Conservation (phyloP, 2,113 vertebrate genomes). For the Cynopterus brachyotis region DNA sequence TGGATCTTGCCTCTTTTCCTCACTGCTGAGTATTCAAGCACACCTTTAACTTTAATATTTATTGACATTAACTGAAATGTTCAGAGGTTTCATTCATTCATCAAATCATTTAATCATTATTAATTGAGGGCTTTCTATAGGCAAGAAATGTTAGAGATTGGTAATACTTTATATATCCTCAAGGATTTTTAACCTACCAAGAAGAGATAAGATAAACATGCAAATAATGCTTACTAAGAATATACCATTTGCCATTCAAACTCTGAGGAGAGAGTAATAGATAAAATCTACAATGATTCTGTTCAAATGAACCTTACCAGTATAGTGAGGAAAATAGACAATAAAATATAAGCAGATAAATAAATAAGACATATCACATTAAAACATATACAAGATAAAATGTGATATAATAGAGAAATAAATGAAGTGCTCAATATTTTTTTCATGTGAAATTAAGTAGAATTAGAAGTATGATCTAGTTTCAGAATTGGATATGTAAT, state of each 20-base stretch:
- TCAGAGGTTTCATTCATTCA: slow-evolving; percentile 30
- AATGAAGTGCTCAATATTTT: background rate
- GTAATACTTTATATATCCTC: background rate
- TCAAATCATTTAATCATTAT: background rate
- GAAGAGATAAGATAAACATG: background rate
- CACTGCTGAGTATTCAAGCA: background rate
- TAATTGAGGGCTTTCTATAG: slow-evolving; percentile 11
- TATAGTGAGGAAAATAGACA: background rate
- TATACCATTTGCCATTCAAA: background rate
- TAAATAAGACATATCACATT: background rate
- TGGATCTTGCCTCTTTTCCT: background rate
- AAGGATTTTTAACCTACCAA: slow-evolving; percentile 28
- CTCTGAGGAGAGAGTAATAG: background rate
- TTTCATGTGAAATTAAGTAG: background rate
- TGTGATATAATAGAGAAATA: background rate
- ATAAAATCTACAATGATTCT: slow-evolving; percentile 8
- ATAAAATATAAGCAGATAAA: slow-evolving; percentile 3
- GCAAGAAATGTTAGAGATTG: background rate
- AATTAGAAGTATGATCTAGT: slow-evolving; percentile 1
- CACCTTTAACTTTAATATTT: background rate
- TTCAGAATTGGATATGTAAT: background rate
- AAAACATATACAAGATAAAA: slow-evolving; percentile 27
- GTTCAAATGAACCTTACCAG: background rate
- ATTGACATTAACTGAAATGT: background rate
- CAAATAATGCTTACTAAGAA: background rate